Evolutionary conservation across 1,140 invertebrate genomes (phyloP).

Genomic region (Himalopsyche phryganea): DNA sequence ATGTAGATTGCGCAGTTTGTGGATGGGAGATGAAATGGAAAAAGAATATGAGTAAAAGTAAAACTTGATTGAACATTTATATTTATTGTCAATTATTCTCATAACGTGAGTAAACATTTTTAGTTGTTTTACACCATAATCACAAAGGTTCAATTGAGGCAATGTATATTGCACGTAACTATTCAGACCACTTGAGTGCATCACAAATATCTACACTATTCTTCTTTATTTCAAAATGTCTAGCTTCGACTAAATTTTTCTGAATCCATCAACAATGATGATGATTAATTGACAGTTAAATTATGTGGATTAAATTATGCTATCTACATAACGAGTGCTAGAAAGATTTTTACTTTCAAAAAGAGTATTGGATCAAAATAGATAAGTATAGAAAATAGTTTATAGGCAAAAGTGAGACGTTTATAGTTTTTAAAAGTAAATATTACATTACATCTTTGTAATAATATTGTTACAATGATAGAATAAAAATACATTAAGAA

Average conservation of each 20-base stretch:
- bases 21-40: too few species aligned
- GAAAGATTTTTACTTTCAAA: not conserved
- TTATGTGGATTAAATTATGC: not conserved
- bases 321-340: conserved; percentile 8
- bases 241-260: conserved; percentile 1
- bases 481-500: not conserved
- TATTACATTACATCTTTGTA: not conserved
- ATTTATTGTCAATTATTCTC: conserved; percentile 1
- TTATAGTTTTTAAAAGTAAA: too few species aligned
- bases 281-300: conserved; percentile 1
- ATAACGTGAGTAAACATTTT: not conserved
- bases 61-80: not conserved
- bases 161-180: not conserved
- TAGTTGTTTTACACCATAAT: not conserved
- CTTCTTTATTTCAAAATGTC: not conserved
- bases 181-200: conserved; percentile 2
- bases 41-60: too few species aligned
- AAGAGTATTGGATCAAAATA: not conserved
- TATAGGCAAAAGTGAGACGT: too few species aligned
- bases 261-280: not conserved
- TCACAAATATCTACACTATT: not conserved
- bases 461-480: not conserved
- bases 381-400: too few species aligned
- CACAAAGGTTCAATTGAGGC: not conserved
- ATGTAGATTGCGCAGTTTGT: too few species aligned